Percentiles rank a stretch among this genome's conserved stretches.
These are phyloP conservation scores for Lasioglossum lativentre DNA, from an alignment of 2,888 invertebrate species.

Conservation along the genomic window DNA sequence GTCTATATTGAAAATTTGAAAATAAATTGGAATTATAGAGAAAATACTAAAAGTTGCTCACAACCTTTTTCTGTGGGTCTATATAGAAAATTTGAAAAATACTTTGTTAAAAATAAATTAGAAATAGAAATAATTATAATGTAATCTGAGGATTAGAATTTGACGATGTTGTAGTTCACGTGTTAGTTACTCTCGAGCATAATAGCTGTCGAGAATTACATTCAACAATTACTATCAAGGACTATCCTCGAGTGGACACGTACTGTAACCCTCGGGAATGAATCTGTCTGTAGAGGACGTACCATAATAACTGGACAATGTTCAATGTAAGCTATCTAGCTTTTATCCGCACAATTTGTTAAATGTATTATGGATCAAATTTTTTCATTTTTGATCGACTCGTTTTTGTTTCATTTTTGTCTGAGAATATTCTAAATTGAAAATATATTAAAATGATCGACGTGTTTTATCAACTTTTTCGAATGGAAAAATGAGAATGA, in stretches of 20 bases:
- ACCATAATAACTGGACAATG: neutral
- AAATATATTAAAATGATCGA: neutral
- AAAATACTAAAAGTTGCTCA: too few species aligned
- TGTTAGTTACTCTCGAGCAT: neutral
- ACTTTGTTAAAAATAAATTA: too few species aligned
- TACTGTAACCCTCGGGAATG: neutral
- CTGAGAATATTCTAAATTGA: neutral
- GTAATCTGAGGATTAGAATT: neutral
- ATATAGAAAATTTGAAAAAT: too few species aligned
- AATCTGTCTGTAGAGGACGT: neutral
- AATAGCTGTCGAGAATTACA: neutral
- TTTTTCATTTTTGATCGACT: too few species aligned
- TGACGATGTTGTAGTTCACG: neutral
- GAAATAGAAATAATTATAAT: neutral
- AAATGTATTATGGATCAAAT: too few species aligned
- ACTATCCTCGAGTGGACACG: neutral
- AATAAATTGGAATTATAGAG: too few species aligned
- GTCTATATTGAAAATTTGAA: too few species aligned
- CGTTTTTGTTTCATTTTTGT: too few species aligned
- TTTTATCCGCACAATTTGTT: too few species aligned
- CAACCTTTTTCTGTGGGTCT: too few species aligned
- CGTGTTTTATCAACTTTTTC: neutral
- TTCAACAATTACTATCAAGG: slow-evolving; percentile 1
- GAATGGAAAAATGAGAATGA: neutral
- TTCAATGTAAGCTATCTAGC: too few species aligned